These are phyloP conservation scores for Sanderia malayensis DNA, from an alignment of 30 jellyfish, hydroid and myxozoan species.

Conservation along the genomic window DNA sequence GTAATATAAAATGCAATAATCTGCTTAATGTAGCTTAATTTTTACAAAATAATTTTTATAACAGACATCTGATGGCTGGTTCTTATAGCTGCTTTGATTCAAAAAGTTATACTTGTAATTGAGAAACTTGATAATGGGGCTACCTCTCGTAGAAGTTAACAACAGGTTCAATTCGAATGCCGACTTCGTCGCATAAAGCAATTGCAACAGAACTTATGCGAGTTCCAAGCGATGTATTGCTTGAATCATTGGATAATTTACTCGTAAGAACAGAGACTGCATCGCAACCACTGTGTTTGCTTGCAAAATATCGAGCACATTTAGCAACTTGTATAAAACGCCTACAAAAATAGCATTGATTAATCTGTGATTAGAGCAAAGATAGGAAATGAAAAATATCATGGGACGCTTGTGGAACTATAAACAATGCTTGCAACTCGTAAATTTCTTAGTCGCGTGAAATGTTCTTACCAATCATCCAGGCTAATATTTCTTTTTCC, in stretches of 20 bases:
- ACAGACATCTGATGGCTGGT: too few relatives aligned
- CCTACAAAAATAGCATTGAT: conserved; percentile 37
- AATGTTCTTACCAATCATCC: conserved; percentile 77
- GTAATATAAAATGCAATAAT: too few relatives aligned
- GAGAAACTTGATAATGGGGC: too few relatives aligned
- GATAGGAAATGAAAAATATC: neutral
- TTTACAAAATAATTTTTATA: too few relatives aligned
- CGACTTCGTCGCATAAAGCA: conserved; percentile 62
- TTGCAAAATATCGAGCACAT: conserved; percentile 84
- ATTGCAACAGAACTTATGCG: conserved; percentile 72
- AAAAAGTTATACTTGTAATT: too few relatives aligned
- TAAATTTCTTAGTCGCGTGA: too few relatives aligned
- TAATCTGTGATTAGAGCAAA: neutral
- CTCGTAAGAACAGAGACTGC: conserved; percentile 81
- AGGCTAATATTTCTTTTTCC: conserved; percentile 65
- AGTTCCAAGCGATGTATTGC: conserved; percentile 72
- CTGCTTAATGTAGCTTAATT: too few relatives aligned
- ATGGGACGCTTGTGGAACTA: too few relatives aligned
- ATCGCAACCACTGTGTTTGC: conserved; percentile 44
- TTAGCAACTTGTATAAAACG: conserved; percentile 84
- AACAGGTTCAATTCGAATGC: conserved; percentile 78
- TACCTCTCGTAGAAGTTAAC: conserved; percentile 84
- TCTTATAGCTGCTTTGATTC: too few relatives aligned
- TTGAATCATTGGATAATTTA: conserved; percentile 38
- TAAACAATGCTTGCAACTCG: too few relatives aligned